A percentile compares a stretch with the other conserved stretches of the same genome.
phyloP scores from a whole-genome alignment of 2,797 vertebrate species.

The Parambassis ranga region DNA sequence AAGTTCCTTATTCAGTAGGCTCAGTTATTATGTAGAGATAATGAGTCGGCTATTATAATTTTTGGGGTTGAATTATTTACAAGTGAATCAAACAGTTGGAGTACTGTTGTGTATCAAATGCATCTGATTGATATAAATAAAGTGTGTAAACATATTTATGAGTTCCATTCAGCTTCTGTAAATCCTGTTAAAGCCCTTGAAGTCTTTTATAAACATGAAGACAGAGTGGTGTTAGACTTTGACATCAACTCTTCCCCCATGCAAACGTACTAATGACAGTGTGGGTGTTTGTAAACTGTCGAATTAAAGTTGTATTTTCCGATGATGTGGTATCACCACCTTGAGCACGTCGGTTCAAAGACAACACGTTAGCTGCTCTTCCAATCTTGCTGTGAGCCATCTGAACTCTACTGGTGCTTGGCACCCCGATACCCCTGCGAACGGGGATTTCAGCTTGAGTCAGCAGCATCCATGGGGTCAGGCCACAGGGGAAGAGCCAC shows the following conservation, averaged over 20 bases:
- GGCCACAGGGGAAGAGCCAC: conserved; percentile 26
- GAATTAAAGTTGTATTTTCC: too few relatives aligned
- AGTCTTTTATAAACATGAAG: conserved; percentile 1
- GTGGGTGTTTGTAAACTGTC: too few relatives aligned
- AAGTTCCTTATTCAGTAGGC: conserved; percentile 35
- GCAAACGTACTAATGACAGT: neutral
- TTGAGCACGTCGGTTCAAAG: conserved; percentile 12
- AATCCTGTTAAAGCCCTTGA: neutral
- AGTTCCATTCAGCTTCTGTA: conserved; percentile 1
- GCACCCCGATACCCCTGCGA: conserved; percentile 23
- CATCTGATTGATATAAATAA: conserved; percentile 36
- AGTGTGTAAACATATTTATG: conserved; percentile 38
- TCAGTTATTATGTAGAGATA: conserved; percentile 40
- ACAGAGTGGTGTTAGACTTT: neutral
- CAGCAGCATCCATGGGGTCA: conserved; percentile 47
- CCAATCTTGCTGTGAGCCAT: conserved; percentile 47
- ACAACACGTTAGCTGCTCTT: conserved; percentile 11
- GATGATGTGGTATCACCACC: neutral
- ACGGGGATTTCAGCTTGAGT: conserved; percentile 52
- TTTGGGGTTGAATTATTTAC: conserved; percentile 52
- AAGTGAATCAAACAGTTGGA: conserved; percentile 37
- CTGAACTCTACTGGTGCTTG: conserved; percentile 43
- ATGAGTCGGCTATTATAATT: conserved; percentile 50
- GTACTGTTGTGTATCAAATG: conserved; percentile 17
- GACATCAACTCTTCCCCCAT: neutral